These are phyloP conservation scores for Bombus cullumanus DNA, from an alignment of 1,140 invertebrate genomes.

Conservation along the genomic window DNA sequence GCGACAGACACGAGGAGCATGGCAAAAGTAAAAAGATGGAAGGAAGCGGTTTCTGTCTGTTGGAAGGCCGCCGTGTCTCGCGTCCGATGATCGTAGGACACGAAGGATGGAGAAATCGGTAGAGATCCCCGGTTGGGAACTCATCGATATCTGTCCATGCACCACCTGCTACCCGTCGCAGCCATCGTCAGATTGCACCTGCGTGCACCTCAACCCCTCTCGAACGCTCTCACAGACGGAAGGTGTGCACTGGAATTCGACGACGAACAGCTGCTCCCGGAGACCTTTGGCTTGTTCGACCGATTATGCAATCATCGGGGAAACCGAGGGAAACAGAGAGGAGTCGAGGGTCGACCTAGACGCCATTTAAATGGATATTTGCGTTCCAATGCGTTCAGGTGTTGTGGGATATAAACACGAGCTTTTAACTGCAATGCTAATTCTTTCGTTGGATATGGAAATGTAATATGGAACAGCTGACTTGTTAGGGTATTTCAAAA, in stretches of 20 bases:
- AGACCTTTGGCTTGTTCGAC: constrained; percentile 53
- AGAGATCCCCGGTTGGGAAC: constrained; percentile 23
- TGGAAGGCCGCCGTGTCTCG: neutral
- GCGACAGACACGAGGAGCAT: neutral
- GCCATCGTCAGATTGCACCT: constrained; percentile 66
- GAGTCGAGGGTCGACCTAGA: too few relatives aligned
- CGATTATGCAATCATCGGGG: constrained; percentile 59
- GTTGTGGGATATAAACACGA: too few relatives aligned
- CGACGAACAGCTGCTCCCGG: constrained; percentile 61
- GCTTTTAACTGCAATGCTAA: too few relatives aligned
- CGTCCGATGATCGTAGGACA: neutral
- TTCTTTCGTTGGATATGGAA: too few relatives aligned
- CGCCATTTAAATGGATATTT: too few relatives aligned
- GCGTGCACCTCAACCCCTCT: constrained; percentile 50
- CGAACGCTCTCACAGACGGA: constrained; percentile 19
- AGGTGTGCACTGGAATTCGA: constrained; percentile 59
- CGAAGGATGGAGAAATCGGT: neutral
- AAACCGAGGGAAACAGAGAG: neutral
- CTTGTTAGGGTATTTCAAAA: too few relatives aligned
- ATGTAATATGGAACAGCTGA: too few relatives aligned
- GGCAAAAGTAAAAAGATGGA: neutral
- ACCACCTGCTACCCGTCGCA: constrained; percentile 55
- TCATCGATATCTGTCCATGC: constrained; percentile 50
- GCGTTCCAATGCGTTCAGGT: too few relatives aligned
- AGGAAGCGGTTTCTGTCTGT: neutral